Evolutionary conservation across 2,888 invertebrate genomes (phyloP), one percentile per base, ranked within the genome.

Genomic region (Caenorhabditis afra): DNA sequence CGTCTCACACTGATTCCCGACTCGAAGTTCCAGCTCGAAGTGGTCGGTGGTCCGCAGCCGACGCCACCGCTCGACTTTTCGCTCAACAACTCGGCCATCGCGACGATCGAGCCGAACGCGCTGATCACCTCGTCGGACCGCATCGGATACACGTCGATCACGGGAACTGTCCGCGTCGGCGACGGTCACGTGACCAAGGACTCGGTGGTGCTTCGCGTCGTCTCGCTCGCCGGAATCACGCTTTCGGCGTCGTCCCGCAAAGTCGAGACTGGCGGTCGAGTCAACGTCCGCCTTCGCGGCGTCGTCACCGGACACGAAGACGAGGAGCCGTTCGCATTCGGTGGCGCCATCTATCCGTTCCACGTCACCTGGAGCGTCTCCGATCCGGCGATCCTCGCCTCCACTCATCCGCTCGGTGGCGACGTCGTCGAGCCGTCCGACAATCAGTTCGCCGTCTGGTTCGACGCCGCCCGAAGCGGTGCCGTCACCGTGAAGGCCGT

Each of bases 291-390:
- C 39, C 12, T 44, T 44, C 53, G 45, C 22, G 74, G 81, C 37
- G 71, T 87, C 8, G 70, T 83, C 23, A 86, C 83, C 11, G 53
- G 82, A 7, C 77, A 79, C 41, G 80, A 81, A n/a, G 75, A 79
- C 22, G 85, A 86, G 49, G 83, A 81, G 22, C 87, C 86, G 8
- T 87, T 87, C 66, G 58, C 87, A 10, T 87, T 87, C 52, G 87
- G 87, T 52, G 87, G 87, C 29, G 87, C 87, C 12, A 55, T 61
- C 35, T 84, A 86, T 64, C 87, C 87, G 16, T 81, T 87, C 67
- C 81, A 74, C 49, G 83, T 82, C 11, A 76, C 76, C 4, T 84
- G 84, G 84, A 61, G 53, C 12, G 79, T 84, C 0, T 68, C 74
- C 1, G 74, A 82, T 44, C 78, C 81, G 14, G 67, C 77, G 7